These are phyloP conservation scores for Scatophagus argus DNA, from an alignment of 2,113 vertebrate genomes.

Conservation along the genomic window DNA sequence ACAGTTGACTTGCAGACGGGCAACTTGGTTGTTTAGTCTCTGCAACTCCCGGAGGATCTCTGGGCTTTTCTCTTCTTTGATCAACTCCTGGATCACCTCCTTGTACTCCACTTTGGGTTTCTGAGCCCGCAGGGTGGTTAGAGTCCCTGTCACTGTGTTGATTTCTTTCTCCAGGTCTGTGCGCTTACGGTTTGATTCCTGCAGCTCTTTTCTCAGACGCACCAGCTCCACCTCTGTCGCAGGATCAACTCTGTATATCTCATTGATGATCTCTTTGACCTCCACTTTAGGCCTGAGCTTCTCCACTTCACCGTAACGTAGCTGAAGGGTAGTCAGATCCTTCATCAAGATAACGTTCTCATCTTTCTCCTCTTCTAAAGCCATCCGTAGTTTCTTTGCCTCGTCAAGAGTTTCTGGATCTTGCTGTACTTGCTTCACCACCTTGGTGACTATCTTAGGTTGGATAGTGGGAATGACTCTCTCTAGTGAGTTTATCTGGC, in stretches of 20 bases:
- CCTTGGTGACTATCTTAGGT: conserved; percentile 93
- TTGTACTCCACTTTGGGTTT: conserved; percentile 91
- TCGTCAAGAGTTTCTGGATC: conserved; percentile 87
- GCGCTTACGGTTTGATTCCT: conserved; percentile 79
- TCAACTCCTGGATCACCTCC: conserved; percentile 90
- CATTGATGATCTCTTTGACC: conserved; percentile 90
- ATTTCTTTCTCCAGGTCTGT: conserved; percentile 82
- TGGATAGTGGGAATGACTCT: conserved; percentile 88
- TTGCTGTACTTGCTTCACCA: conserved; percentile 91
- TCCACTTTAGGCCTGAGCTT: conserved; percentile 87
- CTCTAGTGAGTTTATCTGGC: conserved; percentile 88
- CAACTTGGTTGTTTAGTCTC: conserved; percentile 89
- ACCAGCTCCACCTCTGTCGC: conserved; percentile 88
- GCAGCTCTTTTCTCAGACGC: conserved; percentile 87
- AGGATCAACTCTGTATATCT: conserved; percentile 91
- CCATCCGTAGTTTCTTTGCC: conserved; percentile 81
- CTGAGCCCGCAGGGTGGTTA: conserved; percentile 85
- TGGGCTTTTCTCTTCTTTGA: conserved; percentile 92
- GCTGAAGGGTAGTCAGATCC: conserved; percentile 86
- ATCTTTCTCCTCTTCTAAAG: conserved; percentile 86
- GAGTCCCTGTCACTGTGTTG: conserved; percentile 74
- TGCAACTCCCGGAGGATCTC: conserved; percentile 92
- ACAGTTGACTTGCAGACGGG: conserved; percentile 85
- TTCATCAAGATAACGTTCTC: conserved; percentile 79
- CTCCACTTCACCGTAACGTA: conserved; percentile 75